phyloP scores from a whole-genome alignment of 2,797 vertebrate species.

The Enteromius anoplus region DNA sequence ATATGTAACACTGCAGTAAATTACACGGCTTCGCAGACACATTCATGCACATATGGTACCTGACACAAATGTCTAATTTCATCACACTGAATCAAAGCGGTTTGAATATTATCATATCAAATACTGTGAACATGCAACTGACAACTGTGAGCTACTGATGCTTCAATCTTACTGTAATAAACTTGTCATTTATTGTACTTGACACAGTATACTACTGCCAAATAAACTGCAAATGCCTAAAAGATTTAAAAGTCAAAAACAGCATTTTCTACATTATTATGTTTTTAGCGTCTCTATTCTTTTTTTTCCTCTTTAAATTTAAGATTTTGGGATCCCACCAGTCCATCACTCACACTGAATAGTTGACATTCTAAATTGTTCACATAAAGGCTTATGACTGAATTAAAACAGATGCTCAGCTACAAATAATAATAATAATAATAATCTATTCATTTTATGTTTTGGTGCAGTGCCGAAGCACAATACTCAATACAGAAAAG shows the following conservation, averaged over 20 bases:
- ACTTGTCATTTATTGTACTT: conserved; percentile 25
- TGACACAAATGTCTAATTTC: conserved; percentile 4
- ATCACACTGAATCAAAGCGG: background rate
- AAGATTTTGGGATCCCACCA: background rate
- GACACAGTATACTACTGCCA: conserved; percentile 23
- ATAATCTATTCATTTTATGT: background rate
- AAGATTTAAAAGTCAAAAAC: background rate
- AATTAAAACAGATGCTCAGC: background rate
- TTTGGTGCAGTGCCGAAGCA: background rate
- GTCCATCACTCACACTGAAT: conserved; percentile 12
- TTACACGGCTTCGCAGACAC: background rate
- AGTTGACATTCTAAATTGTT: background rate
- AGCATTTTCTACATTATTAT: background rate
- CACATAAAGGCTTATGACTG: background rate
- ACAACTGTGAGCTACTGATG: conserved; percentile 10
- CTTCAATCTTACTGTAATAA: conserved; percentile 26
- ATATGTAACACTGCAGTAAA: background rate
- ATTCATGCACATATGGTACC: background rate
- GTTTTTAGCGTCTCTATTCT: background rate
- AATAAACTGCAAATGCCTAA: conserved; percentile 19
- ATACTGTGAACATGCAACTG: background rate
- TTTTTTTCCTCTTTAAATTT: background rate
- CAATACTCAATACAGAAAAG: background rate
- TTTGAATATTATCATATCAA: background rate
- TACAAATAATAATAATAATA: background rate